Evolutionary conservation across 2,113 vertebrate genomes (phyloP).

Genomic region (Candoia aspera): DNA sequence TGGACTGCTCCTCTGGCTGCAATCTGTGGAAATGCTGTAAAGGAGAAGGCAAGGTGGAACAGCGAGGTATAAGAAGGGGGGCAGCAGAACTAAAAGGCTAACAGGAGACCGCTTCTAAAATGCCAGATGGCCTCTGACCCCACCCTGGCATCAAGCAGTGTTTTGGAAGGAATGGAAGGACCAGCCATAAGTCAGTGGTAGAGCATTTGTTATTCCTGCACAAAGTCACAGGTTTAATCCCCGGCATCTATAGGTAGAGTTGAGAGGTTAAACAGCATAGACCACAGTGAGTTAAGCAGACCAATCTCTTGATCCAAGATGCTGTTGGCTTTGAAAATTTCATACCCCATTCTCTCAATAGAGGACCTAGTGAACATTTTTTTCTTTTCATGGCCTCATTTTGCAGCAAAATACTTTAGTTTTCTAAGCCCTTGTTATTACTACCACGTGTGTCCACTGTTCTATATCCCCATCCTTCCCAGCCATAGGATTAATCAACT

Average conservation of each 20-base stretch:
- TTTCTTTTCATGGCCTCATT: not conserved
- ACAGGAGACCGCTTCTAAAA: not conserved
- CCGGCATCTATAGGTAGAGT: not conserved
- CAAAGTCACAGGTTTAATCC: not conserved
- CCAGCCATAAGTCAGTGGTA: not conserved
- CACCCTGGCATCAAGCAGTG: not conserved
- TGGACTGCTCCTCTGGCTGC: not conserved
- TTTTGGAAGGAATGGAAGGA: not conserved
- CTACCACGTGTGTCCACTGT: not conserved
- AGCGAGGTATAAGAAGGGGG: not conserved
- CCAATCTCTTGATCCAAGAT: not conserved
- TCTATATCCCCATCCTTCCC: not conserved
- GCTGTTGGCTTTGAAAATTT: not conserved
- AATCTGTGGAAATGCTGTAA: not conserved
- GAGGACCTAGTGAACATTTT: not conserved
- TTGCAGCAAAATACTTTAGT: not conserved
- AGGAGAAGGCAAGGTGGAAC: not conserved
- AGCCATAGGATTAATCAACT: not conserved
- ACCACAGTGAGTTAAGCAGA: not conserved
- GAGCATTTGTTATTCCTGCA: not conserved
- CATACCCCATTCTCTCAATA: not conserved
- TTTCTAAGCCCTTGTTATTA: not conserved
- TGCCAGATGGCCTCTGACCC: not conserved
- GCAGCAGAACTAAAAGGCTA: not conserved
- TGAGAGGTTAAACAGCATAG: not conserved